Conservation (phyloP, 2,113 vertebrate species). For the Tragelaphus imberbis region DNA sequence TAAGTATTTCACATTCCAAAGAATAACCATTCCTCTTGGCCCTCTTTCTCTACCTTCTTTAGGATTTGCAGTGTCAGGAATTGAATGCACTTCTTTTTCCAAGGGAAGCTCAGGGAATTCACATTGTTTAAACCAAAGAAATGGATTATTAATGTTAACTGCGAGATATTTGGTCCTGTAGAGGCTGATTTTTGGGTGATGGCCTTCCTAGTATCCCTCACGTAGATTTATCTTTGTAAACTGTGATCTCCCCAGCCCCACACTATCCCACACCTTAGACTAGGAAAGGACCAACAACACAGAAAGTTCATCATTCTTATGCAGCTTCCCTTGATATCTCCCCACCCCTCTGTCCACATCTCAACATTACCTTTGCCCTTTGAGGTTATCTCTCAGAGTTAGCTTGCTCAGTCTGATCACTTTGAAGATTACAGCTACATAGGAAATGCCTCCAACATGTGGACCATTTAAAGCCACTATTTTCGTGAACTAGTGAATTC, state of each 20-base stretch:
- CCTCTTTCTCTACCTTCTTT: not conserved
- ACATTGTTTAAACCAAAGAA: not conserved
- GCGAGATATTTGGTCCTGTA: not conserved
- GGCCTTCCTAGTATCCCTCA: not conserved
- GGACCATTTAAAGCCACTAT: constrained; percentile 15
- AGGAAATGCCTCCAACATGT: not conserved
- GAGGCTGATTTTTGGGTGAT: not conserved
- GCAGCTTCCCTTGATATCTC: not conserved
- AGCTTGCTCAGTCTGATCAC: not conserved
- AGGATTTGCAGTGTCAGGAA: not conserved
- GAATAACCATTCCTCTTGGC: not conserved
- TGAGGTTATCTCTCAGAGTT: not conserved
- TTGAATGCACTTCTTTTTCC: not conserved
- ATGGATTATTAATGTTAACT: not conserved
- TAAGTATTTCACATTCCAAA: constrained; percentile 26
- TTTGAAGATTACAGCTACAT: not conserved
- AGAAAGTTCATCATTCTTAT: not conserved
- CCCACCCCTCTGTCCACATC: not conserved
- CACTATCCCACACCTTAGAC: not conserved
- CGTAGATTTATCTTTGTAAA: not conserved
- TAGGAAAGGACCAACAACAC: not conserved
- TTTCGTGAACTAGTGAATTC: constrained; percentile 9
- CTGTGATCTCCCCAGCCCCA: not conserved
- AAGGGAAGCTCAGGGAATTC: not conserved
- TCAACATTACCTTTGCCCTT: not conserved